Evolutionary conservation across 2,113 vertebrate genomes (phyloP).

Genomic region (Lepidothrix coronata): DNA sequence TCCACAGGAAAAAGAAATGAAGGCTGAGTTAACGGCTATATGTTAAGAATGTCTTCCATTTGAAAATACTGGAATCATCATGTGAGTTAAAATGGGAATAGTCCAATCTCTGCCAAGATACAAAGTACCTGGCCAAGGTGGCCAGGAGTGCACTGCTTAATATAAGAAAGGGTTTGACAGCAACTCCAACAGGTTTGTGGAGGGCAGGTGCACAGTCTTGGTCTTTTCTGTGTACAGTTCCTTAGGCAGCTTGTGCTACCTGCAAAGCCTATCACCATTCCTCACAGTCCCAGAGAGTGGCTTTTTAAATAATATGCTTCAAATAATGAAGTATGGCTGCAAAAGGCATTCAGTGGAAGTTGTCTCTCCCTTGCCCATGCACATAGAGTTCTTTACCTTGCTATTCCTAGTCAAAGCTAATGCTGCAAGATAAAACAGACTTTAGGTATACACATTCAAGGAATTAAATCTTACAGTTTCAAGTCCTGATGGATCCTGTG

Average conservation of each 20-base stretch:
- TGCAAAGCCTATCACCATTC: neutral
- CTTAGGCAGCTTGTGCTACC: neutral
- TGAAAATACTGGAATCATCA: neutral
- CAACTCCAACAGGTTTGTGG: conserved; percentile 34
- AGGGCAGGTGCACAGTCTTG: conserved; percentile 17
- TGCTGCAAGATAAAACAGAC: neutral
- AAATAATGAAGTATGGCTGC: neutral
- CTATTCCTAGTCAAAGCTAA: neutral
- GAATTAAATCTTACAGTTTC: neutral
- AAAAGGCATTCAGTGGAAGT: neutral
- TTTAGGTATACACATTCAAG: neutral
- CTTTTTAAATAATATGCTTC: neutral
- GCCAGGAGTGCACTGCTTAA: conserved; percentile 45
- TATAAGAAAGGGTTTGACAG: conserved; percentile 36
- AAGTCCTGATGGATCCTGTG: neutral
- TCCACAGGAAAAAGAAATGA: neutral
- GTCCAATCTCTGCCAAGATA: conserved; percentile 33
- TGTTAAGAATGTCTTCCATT: neutral
- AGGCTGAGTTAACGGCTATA: neutral
- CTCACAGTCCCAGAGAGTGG: neutral
- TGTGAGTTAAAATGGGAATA: neutral
- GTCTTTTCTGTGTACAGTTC: neutral
- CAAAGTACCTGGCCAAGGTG: neutral
- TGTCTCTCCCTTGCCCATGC: neutral
- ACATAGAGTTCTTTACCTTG: rapidly evolving